These are phyloP conservation scores for Mixornis gularis DNA, from an alignment of 2,113 vertebrate species.

Conservation along the genomic window DNA sequence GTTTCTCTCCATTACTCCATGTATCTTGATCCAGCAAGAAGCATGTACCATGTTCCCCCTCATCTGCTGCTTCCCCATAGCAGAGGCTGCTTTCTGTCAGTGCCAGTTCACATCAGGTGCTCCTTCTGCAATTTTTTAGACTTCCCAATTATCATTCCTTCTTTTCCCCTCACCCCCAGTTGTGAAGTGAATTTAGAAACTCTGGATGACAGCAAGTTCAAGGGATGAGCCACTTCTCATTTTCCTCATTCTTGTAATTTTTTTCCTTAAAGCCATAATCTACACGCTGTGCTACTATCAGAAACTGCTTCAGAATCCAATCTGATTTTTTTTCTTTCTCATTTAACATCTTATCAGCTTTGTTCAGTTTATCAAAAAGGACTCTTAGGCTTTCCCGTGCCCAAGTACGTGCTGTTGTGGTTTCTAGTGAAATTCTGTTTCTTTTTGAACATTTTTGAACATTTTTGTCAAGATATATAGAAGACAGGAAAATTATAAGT, in stretches of 20 bases:
- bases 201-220: slow-evolving; percentile 25
- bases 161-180: not conserved
- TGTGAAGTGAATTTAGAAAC: slow-evolving; percentile 14
- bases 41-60: not conserved
- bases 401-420: not conserved
- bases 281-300: not conserved
- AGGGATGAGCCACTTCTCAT: not conserved
- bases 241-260: slow-evolving; percentile 15
- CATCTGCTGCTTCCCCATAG: not conserved
- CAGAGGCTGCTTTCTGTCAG: slow-evolving; percentile 16
- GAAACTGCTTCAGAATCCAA: not conserved
- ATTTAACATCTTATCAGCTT: not conserved
- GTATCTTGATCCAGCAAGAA: not conserved
- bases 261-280: not conserved
- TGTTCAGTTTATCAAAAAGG: not conserved
- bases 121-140: slow-evolving; percentile 23
- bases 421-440: not conserved
- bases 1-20: not conserved
- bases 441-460: not conserved
- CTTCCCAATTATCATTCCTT: slow-evolving; percentile 10
- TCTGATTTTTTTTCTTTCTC: not conserved
- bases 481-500: not conserved
- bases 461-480: not conserved
- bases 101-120: not conserved
- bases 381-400: not conserved